Base-by-base conservation (phyloP, 2,113 vertebrate species). In the Nyctereutes procyonoides region DNA sequence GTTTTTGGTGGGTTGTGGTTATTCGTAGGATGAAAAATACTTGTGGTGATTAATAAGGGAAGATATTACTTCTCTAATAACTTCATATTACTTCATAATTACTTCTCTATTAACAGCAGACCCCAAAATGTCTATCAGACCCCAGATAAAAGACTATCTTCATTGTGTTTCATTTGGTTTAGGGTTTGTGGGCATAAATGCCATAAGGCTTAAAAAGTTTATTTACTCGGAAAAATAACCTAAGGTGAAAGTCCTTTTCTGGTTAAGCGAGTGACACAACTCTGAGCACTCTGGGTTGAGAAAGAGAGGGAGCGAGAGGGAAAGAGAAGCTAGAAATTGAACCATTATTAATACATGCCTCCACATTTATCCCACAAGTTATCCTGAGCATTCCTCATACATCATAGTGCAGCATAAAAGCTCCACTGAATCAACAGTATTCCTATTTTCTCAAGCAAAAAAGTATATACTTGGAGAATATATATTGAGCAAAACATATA, bases 321-420 rank as follows among this genome's bases (percentile, higher is more conserved):
- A 26, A 1, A 38, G 11, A 81, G 65, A 35, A 3, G 48, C 5
- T 17, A 86, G 67, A 83, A 97, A 96, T n/a, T 77, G 9, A 87
- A n/a, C 90, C 65, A 48, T 77, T 82, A 87, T 35, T 8, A 93
- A 48, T 26, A 28, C 92, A 90, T 94, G 96, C 96, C 62, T 32
- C 53, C 20, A 14, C 13, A 79, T 51, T 96, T 62, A 76, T 67
- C 90, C 60, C 76, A 76, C n/a, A 30, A 93, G 92, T 35, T 94
- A 95, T 95, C 97, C 97, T 97, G 97, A 97, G 97, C 96, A 95
- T 94, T 96, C 95, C 14, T 89, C 80, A 79, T 26, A 74, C 55
- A 63, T 88, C 30, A 95, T 28, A 97, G 96, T 96, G 79, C 97
- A 98, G 86, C 24, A 60, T 69, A 28, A 4, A 76, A 93, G 81